Evolutionary conservation across 2,888 invertebrate genomes (phyloP).

Genomic region (Troglohyphantes excavatus): DNA sequence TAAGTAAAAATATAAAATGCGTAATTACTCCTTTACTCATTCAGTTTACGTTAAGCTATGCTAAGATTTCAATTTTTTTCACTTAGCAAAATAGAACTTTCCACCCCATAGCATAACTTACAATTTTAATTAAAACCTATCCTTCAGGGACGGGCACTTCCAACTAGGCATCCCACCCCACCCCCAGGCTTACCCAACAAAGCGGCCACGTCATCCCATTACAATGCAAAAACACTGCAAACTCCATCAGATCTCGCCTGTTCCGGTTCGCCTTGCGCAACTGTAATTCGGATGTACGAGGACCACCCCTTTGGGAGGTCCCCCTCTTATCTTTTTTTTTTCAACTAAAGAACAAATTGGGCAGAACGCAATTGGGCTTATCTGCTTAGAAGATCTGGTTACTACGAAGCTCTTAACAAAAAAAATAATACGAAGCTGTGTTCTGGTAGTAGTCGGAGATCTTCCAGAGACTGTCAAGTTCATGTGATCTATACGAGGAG

Average conservation of each 20-base stretch:
- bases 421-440: neutral
- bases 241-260: neutral
- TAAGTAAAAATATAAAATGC: too few relatives aligned
- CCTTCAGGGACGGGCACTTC: neutral
- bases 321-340: neutral
- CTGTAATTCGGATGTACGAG: neutral
- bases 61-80: too few relatives aligned
- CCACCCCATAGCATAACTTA: neutral
- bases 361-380: neutral
- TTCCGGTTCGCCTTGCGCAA: slow-evolving; percentile 10
- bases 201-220: slow-evolving; percentile 35
- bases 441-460: neutral
- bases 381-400: neutral
- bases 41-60: too few relatives aligned
- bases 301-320: slow-evolving; percentile 9
- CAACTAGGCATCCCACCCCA: neutral
- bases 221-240: slow-evolving; percentile 21
- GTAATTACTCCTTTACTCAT: too few relatives aligned
- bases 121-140: neutral
- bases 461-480: neutral
- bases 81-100: too few relatives aligned
- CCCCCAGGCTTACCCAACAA: neutral
- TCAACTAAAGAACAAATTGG: slow-evolving; percentile 25
- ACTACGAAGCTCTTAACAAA: neutral
- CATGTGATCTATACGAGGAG: neutral